phyloP scores from a whole-genome alignment of 2,113 vertebrate species.

The Prolemur simus region DNA sequence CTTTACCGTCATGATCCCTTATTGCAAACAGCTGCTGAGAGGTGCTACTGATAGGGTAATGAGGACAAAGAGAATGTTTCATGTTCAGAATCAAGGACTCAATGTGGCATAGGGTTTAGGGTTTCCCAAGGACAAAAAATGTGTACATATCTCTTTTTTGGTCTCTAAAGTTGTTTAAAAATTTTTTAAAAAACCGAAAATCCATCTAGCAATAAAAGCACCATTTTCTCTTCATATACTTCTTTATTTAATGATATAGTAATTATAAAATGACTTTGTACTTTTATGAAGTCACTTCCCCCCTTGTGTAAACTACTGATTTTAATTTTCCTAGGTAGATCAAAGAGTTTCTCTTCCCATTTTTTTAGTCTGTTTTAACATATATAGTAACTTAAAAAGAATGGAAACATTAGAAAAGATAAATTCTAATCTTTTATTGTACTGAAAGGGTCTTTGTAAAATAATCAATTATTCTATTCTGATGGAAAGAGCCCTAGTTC shows the following conservation, averaged over 20 bases:
- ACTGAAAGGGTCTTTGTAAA: neutral
- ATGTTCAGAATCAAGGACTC: slow-evolving; percentile 54
- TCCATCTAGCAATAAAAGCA: slow-evolving; percentile 10
- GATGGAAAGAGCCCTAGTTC: neutral
- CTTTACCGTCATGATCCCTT: slow-evolving; percentile 73
- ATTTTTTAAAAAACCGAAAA: slow-evolving; percentile 49
- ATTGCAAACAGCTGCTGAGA: slow-evolving; percentile 86
- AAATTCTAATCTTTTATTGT: neutral
- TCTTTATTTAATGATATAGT: slow-evolving; percentile 47
- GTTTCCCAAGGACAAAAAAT: slow-evolving; percentile 77
- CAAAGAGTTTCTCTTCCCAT: neutral
- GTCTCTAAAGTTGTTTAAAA: slow-evolving; percentile 59
- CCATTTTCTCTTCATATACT: slow-evolving; percentile 33
- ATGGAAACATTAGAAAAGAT: neutral
- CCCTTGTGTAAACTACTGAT: neutral
- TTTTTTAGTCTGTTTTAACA: slow-evolving; percentile 31
- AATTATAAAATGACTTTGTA: neutral
- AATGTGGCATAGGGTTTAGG: slow-evolving; percentile 63
- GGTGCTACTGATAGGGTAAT: slow-evolving; percentile 70
- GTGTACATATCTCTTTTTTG: slow-evolving; percentile 81
- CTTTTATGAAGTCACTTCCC: neutral
- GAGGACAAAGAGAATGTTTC: slow-evolving; percentile 47
- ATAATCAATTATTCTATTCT: slow-evolving; percentile 33
- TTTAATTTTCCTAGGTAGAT: slow-evolving; percentile 1
- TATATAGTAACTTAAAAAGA: slow-evolving; percentile 30